Conservation (phyloP, 2,797 vertebrate genomes). For the Thunnus albacares region DNA sequence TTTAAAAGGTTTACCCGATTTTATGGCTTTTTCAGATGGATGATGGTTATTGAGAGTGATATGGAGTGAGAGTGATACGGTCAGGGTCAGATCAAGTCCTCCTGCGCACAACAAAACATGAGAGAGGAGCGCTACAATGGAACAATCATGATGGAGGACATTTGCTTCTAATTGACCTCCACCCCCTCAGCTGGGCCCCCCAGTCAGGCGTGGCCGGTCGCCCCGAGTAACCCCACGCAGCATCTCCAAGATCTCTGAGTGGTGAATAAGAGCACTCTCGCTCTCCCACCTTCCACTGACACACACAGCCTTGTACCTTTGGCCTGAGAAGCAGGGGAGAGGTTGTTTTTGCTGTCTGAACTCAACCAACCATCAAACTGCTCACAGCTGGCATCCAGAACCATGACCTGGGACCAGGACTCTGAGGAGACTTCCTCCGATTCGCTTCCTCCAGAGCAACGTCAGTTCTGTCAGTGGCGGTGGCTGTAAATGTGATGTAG, state of each 20-base stretch:
- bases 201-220: slow-evolving; percentile 57
- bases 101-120: slow-evolving; percentile 60
- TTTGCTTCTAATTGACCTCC: slow-evolving; percentile 82
- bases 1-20: slow-evolving; percentile 48
- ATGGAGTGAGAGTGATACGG: slow-evolving; percentile 52
- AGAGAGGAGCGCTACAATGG: slow-evolving; percentile 56
- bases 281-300: slow-evolving; percentile 54
- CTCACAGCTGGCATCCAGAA: slow-evolving; percentile 76
- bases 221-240: slow-evolving; percentile 62
- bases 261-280: slow-evolving; percentile 43
- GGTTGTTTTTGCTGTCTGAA: slow-evolving; percentile 76
- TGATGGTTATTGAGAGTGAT: slow-evolving; percentile 75
- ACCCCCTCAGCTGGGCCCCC: slow-evolving; percentile 56
- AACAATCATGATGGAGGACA: slow-evolving; percentile 69
- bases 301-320: slow-evolving; percentile 69
- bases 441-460: slow-evolving; percentile 47
- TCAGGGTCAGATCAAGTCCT: slow-evolving; percentile 70
- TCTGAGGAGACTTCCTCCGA: slow-evolving; percentile 44
- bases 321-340: slow-evolving; percentile 64
- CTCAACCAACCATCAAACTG: slow-evolving; percentile 82
- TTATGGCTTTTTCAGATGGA: slow-evolving; percentile 44
- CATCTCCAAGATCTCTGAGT: slow-evolving; percentile 63
- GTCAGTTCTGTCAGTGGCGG: slow-evolving; percentile 26
- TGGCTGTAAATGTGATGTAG: slow-evolving; percentile 23
- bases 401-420: slow-evolving; percentile 62